Base-by-base conservation (phyloP, 2,113 vertebrate genomes). In the Gallinago paraguaiae region DNA sequence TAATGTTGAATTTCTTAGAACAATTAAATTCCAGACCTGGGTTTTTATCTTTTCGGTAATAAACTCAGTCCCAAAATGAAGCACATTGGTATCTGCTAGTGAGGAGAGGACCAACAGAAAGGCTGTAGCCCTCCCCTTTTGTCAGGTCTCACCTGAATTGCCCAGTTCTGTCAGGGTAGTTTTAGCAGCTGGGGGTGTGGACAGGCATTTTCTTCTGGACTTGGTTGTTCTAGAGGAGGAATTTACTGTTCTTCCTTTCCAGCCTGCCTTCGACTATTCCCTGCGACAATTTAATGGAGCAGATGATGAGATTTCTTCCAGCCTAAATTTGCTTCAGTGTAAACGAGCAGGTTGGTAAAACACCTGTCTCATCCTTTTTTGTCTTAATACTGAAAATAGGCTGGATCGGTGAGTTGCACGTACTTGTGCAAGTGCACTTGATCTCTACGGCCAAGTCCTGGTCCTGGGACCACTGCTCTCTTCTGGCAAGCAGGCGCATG, bases 51-150 rank as follows among this genome's bases (percentile, higher is more conserved):
- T 83, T 80, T 65, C 17, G 35, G 11, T 54, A 30, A 28, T 45
- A n/a, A 88, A 54, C 22, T 68, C 22, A 17, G 3, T 37, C 43
- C n/a, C 59, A 2, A 11, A 76, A 16, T 0, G 4, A 63, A 93
- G 39, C 39, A 6, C 1, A 0, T 0, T 25, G 15, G 11, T 57
- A 46, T 22, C 13, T 14, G 3, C 7, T 56, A 1, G 45, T 31
- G 53, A 15, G 20, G n/a, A 78, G 30, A 59, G 76, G 72, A 87
- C 70, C 81, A 90, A 27, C 7, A 46, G 8, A 45, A 31, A 71
- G 39, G 56, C 65, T 82, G 30, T 25, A 61, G 35, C 18, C 33
- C 15, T 17, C 9, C 11, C 4, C 12, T 68, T n/a, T 17, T 81
- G 35, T 50, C 46, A 35, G n/a, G n/a, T n/a, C 1, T 22, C 18